Conservation (phyloP, 2,113 vertebrate species). For the Paedocypris sp. region DNA sequence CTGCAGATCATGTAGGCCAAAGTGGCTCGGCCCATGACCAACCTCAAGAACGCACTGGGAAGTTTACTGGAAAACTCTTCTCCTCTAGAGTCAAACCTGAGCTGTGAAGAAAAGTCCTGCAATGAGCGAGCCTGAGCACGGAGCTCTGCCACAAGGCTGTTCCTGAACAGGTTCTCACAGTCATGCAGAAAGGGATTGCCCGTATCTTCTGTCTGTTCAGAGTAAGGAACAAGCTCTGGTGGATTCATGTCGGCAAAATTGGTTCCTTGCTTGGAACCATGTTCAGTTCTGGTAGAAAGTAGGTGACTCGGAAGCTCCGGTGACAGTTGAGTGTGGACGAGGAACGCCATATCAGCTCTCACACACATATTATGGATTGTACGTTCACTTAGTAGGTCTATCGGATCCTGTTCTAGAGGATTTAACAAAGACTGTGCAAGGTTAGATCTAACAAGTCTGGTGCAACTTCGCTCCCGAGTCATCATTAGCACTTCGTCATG, state of each 20-base stretch:
- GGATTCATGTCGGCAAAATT: conserved; percentile 45
- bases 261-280: conserved; percentile 30
- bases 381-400: conserved; percentile 17
- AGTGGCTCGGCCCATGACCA: conserved; percentile 72
- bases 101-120: conserved; percentile 54
- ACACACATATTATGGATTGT: conserved; percentile 47
- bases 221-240: conserved; percentile 45
- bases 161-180: conserved; percentile 33
- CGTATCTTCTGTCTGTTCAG: conserved; percentile 28
- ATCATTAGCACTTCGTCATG: not conserved
- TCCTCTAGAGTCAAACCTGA: conserved; percentile 30
- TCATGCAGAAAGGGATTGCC: not conserved
- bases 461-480: not conserved
- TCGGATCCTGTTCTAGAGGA: not conserved
- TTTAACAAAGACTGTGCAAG: not conserved
- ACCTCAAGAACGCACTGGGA: conserved; percentile 55
- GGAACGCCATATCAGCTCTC: conserved; percentile 74
- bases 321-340: conserved; percentile 56
- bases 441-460: not conserved
- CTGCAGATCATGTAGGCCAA: conserved; percentile 70
- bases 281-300: conserved; percentile 51
- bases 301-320: conserved; percentile 38
- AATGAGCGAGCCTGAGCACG: conserved; percentile 64
- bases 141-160: conserved; percentile 66
- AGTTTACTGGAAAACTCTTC: conserved; percentile 37